These are phyloP conservation scores for Sturnira hondurensis DNA, from an alignment of 2,113 vertebrate genomes.

Conservation along the genomic window DNA sequence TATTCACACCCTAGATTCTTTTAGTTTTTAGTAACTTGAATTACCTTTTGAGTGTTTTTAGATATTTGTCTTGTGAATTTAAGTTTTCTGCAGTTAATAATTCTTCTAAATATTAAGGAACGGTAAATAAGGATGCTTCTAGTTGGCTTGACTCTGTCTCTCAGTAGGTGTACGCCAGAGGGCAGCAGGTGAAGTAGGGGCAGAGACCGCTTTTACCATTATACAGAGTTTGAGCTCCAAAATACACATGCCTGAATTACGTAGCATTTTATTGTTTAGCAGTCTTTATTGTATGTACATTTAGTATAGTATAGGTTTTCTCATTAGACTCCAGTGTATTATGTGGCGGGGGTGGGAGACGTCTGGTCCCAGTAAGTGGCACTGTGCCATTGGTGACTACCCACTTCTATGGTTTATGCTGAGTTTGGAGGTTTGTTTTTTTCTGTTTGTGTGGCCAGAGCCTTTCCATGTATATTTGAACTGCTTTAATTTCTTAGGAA, in stretches of 20 bases:
- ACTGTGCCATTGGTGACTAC: fast-evolving
- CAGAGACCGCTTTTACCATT: not conserved
- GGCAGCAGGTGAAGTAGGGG: not conserved
- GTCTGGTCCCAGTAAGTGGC: not conserved
- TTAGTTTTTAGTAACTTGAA: slow-evolving; percentile 43
- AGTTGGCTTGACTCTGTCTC: not conserved
- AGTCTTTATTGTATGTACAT: not conserved
- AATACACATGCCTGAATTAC: not conserved
- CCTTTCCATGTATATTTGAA: not conserved
- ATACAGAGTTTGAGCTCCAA: not conserved
- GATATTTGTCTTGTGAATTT: slow-evolving; percentile 42
- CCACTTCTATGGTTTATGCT: not conserved
- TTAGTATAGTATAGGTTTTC: not conserved
- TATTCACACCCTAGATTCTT: slow-evolving; percentile 45
- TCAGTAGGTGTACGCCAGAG: not conserved
- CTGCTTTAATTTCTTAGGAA: not conserved
- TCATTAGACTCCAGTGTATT: not conserved
- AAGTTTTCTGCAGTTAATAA: slow-evolving; percentile 4
- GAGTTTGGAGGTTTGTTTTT: not conserved
- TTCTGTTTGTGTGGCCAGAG: not conserved
- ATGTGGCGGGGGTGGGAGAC: not conserved
- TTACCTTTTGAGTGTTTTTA: slow-evolving; percentile 38
- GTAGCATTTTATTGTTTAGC: not conserved
- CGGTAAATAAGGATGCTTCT: not conserved
- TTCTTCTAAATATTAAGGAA: slow-evolving; percentile 2